Base-by-base conservation (phyloP, 1,140 invertebrate genomes). In the Trichogramma pretiosum region DNA sequence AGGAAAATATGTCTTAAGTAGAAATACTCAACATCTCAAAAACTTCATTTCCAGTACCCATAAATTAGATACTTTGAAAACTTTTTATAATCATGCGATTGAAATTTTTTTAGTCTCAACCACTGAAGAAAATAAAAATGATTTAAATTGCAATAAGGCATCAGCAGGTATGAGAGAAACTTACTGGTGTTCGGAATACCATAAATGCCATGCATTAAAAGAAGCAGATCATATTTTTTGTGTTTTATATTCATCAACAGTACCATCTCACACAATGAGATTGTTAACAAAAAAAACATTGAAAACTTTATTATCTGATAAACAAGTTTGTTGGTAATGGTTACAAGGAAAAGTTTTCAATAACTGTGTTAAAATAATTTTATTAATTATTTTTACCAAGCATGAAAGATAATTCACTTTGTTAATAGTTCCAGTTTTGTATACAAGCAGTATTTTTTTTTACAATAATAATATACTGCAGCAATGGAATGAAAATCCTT, bases 171-270 rank as follows among this genome's bases (percentile, higher is more conserved):
- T 65, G 33, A 67, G 74, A 63, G 87, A 89, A 70, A 82, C 83
- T 3, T 89, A 88, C 64, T 83, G 85, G 78, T 82, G 83, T 59
- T 86, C 84, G 0, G 85, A 89, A 62, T 86, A 86, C 62, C 83
- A 90, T 62, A 91, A 91, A 69, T 87, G 86, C 59, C 85, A 89
- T 56, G 83, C 79, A 11, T 59, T 81, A 9, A 76, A 76, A 61
- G 67, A 75, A 17, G 72, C 70, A 13, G 68, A 79, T 56, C 72
- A 82, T 49, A 68, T 86, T 52, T 74, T 84, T 43, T 85, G 82
- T 56, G 77, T 80, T 7, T 61, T 87, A 1, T 86, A 83, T 61
- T 73, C 77, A 14, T 78, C 82, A 11, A 66, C 75, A 9, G 73
- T 85, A 5, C 82, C 82, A 34, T 80, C 76, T 37, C 76, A 80